Conservation (phyloP, 2,888 invertebrate genomes). For the Tryphoninae sp. region DNA sequence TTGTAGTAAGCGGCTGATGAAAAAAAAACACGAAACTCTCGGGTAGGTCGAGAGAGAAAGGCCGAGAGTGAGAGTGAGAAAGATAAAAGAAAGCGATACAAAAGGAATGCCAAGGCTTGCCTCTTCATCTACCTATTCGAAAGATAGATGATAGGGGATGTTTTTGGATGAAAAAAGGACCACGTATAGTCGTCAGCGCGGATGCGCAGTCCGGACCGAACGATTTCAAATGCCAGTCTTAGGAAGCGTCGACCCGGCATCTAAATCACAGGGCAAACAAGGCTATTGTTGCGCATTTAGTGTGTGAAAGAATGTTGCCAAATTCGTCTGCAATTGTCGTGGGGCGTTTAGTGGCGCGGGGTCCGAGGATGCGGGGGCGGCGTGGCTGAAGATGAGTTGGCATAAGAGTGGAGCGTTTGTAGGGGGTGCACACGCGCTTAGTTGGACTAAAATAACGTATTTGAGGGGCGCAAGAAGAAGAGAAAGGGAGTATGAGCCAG, state of each 20-base stretch:
- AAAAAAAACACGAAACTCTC: slow-evolving; percentile 43
- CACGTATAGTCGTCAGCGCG: slow-evolving; percentile 50
- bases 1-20: slow-evolving; percentile 65
- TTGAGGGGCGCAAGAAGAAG: slow-evolving; percentile 49
- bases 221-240: slow-evolving; percentile 46
- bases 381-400: too few species aligned
- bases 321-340: slow-evolving; percentile 69
- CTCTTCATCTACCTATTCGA: slow-evolving; percentile 65
- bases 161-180: slow-evolving; percentile 55
- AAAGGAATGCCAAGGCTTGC: slow-evolving; percentile 64
- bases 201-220: slow-evolving; percentile 41
- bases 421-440: slow-evolving; percentile 29
- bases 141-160: slow-evolving; percentile 68
- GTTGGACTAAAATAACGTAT: slow-evolving; percentile 55
- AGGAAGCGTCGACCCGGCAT: slow-evolving; percentile 68
- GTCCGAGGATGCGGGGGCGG: slow-evolving; percentile 26
- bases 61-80: slow-evolving; percentile 42
- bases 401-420: too few species aligned
- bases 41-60: slow-evolving; percentile 38
- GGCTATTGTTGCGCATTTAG: slow-evolving; percentile 80
- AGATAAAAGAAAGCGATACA: slow-evolving; percentile 59
- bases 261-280: slow-evolving; percentile 80
- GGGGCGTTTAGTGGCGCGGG: slow-evolving; percentile 22
- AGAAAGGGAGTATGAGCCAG: slow-evolving; percentile 50
- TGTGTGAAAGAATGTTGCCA: slow-evolving; percentile 80